Percentiles rank a stretch among this genome's conserved stretches.
These are phyloP conservation scores for Iselma pallidipennis DNA, from an alignment of 2,888 invertebrate genomes.

Conservation along the genomic window DNA sequence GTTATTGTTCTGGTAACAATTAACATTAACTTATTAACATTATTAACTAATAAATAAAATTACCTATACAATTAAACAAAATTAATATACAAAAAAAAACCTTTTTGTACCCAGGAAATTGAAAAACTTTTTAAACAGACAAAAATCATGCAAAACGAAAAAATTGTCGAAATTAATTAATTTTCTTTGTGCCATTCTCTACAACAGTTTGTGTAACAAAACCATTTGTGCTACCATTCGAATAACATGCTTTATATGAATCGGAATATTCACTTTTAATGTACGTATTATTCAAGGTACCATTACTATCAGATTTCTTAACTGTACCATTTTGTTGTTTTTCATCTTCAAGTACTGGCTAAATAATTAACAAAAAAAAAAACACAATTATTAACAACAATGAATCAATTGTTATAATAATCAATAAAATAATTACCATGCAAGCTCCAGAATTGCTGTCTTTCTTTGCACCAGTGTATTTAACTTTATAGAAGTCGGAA, in stretches of 20 bases:
- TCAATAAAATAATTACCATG: slow-evolving; percentile 64
- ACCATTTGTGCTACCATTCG: slow-evolving; percentile 66
- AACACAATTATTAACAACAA: background rate
- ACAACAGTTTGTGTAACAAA: slow-evolving; percentile 57
- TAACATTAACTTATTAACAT: slow-evolving; percentile 1
- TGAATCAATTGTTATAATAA: slow-evolving; percentile 18
- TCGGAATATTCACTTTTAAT: slow-evolving; percentile 61
- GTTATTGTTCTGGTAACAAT: slow-evolving; percentile 2
- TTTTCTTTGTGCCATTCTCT: slow-evolving; percentile 40
- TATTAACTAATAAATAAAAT: slow-evolving; percentile 19
- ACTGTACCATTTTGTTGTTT: slow-evolving; percentile 34
- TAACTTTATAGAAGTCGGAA: slow-evolving; percentile 90
- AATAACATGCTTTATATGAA: slow-evolving; percentile 65
- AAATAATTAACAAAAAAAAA: slow-evolving; percentile 43
- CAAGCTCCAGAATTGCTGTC: slow-evolving; percentile 60
- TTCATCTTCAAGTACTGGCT: slow-evolving; percentile 68
- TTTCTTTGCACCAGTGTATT: slow-evolving; percentile 62
- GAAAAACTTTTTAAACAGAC: slow-evolving; percentile 1
- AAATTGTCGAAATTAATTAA: slow-evolving; percentile 28
- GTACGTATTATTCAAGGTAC: slow-evolving; percentile 54
- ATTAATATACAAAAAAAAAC: slow-evolving; percentile 19
- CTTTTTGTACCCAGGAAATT: slow-evolving; percentile 22
- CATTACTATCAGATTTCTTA: slow-evolving; percentile 52
- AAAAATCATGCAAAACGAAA: slow-evolving; percentile 1
- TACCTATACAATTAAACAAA: slow-evolving; percentile 3